Evolutionary conservation across 92 coral and sea anemone species (phyloP).

Genomic region (Phymanthus crucifer): DNA sequence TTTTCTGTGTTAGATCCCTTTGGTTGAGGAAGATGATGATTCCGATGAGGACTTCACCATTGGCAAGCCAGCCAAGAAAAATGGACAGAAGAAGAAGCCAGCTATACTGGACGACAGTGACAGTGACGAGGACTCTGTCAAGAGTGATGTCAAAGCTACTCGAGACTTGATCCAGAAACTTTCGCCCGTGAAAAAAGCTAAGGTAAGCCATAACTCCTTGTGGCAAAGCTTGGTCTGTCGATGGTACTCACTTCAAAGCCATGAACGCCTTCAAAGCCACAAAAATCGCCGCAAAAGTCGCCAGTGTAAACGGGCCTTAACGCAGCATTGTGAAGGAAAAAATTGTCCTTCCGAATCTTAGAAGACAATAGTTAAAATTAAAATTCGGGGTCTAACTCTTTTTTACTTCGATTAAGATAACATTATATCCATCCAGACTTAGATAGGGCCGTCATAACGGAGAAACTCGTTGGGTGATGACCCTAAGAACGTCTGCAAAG

Average conservation of each 20-base stretch:
- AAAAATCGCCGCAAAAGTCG: too few relatives aligned
- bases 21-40: conserved; percentile 31
- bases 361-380: too few relatives aligned
- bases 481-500: too few relatives aligned
- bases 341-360: too few relatives aligned
- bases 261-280: too few relatives aligned
- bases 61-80: conserved; percentile 13
- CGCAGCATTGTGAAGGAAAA: too few relatives aligned
- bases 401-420: too few relatives aligned
- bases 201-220: neutral
- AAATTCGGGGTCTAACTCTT: too few relatives aligned
- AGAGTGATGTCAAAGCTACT: conserved; percentile 59
- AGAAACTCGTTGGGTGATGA: too few relatives aligned
- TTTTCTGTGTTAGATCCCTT: neutral
- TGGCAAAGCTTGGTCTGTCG: neutral
- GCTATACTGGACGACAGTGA: neutral
- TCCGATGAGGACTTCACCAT: conserved; percentile 29
- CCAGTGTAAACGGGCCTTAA: too few relatives aligned
- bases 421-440: too few relatives aligned
- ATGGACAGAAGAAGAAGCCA: neutral
- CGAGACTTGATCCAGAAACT: conserved; percentile 61
- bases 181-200: conserved; percentile 55
- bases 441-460: too few relatives aligned
- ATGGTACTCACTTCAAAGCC: neutral
- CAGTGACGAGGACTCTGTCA: conserved; percentile 27